Evolutionary conservation across 2,797 vertebrate genomes (phyloP).

Genomic region (Rhabdophis nuchalis): DNA sequence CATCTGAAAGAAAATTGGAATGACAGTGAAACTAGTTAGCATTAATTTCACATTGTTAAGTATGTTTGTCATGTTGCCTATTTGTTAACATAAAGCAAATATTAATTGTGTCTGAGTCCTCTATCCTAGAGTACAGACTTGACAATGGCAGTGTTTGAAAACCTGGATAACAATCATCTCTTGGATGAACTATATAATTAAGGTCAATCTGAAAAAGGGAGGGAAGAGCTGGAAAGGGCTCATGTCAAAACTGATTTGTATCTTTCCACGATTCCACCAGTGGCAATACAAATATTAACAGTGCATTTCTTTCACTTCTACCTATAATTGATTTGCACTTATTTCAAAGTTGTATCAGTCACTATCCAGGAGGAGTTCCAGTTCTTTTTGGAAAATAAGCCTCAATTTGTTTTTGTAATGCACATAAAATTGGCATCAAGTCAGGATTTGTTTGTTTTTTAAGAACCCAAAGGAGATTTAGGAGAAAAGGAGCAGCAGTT

Average conservation of each 20-base stretch:
- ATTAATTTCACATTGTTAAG: conserved; percentile 14
- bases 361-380: not conserved
- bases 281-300: not conserved
- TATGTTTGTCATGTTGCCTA: not conserved
- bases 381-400: not conserved
- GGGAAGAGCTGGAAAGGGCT: not conserved
- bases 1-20: conserved; percentile 21
- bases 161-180: not conserved
- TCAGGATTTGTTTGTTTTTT: not conserved
- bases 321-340: not conserved
- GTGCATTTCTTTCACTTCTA: not conserved
- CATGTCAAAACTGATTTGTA: not conserved
- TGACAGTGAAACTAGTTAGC: not conserved
- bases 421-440: not conserved
- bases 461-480: not conserved
- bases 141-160: not conserved
- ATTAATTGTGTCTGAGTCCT: conserved; percentile 2
- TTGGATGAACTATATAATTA: conserved; percentile 7
- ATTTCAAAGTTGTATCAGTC: not conserved
- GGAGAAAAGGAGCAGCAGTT: not conserved
- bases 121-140: not conserved
- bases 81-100: conserved; percentile 15
- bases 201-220: not conserved
- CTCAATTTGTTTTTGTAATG: not conserved
- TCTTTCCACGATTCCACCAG: not conserved